phyloP scores from a whole-genome alignment of 2,113 vertebrate species.

The Cavia aperea region DNA sequence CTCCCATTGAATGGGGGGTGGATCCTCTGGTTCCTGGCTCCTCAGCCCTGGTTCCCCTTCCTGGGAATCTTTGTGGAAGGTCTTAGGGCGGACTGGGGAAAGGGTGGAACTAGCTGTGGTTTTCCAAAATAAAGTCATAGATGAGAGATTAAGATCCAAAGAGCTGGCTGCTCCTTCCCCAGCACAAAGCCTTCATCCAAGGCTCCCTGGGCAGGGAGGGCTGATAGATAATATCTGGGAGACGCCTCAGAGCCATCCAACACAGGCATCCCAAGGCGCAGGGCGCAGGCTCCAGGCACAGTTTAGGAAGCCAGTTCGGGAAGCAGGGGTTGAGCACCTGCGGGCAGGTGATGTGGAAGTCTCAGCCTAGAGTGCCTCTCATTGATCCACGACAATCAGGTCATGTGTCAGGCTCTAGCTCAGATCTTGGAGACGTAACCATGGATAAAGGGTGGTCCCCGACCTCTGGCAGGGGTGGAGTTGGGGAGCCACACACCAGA shows the following conservation, averaged over 20 bases:
- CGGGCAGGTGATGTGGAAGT: neutral
- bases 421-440: neutral
- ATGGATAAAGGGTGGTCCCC: neutral
- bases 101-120: constrained; percentile 14
- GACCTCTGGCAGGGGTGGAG: neutral
- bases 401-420: fast-evolving
- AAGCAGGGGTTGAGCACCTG: neutral
- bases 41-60: constrained; percentile 19
- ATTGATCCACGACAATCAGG: too few species aligned
- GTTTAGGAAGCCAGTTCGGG: neutral
- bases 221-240: neutral
- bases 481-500: neutral
- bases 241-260: neutral
- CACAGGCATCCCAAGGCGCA: too few species aligned
- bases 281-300: neutral
- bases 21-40: neutral
- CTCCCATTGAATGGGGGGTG: constrained; percentile 34
- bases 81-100: neutral
- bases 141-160: constrained; percentile 18
- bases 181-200: neutral
- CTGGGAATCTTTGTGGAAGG: constrained; percentile 39
- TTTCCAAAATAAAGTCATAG: constrained; percentile 62
- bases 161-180: neutral
- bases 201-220: neutral
- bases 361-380: neutral